phyloP scores from a whole-genome alignment of 2,888 invertebrate genomes.

The Drosophila differens region DNA sequence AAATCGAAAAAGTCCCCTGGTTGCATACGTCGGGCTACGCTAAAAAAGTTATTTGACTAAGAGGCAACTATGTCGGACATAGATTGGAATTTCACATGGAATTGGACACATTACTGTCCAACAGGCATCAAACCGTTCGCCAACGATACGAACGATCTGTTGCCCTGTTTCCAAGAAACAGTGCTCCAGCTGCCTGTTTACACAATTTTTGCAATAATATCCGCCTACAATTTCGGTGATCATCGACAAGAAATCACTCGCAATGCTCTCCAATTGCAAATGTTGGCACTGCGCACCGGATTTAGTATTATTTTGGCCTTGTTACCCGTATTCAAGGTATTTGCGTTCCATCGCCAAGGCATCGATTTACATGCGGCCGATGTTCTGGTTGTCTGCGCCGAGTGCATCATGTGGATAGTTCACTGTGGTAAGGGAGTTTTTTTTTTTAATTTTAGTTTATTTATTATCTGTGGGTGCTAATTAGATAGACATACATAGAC shows the following conservation, averaged over 20 bases:
- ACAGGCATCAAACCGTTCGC: slow-evolving; percentile 90
- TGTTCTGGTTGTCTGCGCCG: slow-evolving; percentile 89
- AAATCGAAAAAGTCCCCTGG: slow-evolving; percentile 25
- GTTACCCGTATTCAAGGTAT: slow-evolving; percentile 89
- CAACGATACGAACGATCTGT: slow-evolving; percentile 90
- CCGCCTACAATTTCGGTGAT: slow-evolving; percentile 93
- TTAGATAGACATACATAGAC: neutral
- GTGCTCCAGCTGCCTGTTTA: slow-evolving; percentile 92
- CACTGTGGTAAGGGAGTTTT: slow-evolving; percentile 89
- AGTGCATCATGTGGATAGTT: slow-evolving; percentile 92
- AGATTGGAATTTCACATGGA: slow-evolving; percentile 86
- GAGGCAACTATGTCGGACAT: slow-evolving; percentile 48
- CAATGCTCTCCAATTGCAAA: slow-evolving; percentile 88
- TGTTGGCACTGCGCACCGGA: slow-evolving; percentile 89
- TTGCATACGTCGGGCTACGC: slow-evolving; percentile 1
- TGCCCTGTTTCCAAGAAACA: slow-evolving; percentile 94
- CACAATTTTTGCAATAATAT: slow-evolving; percentile 90
- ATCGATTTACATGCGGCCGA: slow-evolving; percentile 88
- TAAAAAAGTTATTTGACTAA: slow-evolving; percentile 1
- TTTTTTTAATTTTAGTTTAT: neutral
- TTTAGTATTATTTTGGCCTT: slow-evolving; percentile 88
- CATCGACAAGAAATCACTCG: slow-evolving; percentile 87
- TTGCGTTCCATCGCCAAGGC: slow-evolving; percentile 87
- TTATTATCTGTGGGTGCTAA: neutral
- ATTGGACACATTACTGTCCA: slow-evolving; percentile 92